Conservation (phyloP, 35 echinoderm and acorn worm species). For the Heliocidaris erythrogramma region DNA sequence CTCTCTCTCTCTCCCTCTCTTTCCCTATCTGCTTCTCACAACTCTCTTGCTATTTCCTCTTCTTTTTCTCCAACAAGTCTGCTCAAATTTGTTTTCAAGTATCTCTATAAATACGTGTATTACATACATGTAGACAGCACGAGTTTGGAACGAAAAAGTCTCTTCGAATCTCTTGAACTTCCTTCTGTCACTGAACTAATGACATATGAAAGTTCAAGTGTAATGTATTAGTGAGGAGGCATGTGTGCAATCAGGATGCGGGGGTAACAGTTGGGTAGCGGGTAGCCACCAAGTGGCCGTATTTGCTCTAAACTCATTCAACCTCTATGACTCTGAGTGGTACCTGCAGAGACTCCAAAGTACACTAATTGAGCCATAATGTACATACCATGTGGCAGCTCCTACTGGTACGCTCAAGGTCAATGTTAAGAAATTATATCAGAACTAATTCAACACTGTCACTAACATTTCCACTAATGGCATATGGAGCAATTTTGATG, state of each 20-base stretch:
- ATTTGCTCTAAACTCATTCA: background rate
- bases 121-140: no score
- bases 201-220: background rate
- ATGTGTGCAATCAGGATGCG: background rate
- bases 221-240: background rate
- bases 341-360: background rate
- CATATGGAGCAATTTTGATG: no score
- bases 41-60: background rate
- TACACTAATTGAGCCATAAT: conserved; percentile 4
- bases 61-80: no score
- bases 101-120: no score
- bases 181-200: background rate
- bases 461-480: background rate
- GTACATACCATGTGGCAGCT: background rate
- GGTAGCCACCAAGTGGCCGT: background rate
- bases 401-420: background rate
- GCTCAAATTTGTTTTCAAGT: no score
- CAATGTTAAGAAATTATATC: background rate
- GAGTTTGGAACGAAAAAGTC: no score
- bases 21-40: background rate
- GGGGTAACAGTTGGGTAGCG: background rate
- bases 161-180: no score
- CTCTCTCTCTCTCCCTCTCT: background rate
- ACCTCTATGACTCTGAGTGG: background rate
- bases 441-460: background rate